Percentiles rank a stretch among this genome's conserved stretches.
These are phyloP conservation scores for Ceramica pisi DNA, from an alignment of 2,888 invertebrate species.

Conservation along the genomic window DNA sequence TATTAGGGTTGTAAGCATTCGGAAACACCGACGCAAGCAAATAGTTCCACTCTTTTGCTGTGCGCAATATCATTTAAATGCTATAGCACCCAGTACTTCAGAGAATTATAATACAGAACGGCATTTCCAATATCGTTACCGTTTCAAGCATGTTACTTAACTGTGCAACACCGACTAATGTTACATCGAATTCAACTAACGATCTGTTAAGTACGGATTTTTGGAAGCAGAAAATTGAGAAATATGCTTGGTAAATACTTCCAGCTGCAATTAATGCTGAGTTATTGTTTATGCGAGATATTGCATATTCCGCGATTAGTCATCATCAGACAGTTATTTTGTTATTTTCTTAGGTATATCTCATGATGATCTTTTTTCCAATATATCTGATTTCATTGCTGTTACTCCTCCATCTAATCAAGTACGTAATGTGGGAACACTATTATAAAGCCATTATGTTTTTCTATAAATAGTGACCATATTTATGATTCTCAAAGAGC, in stretches of 20 bases:
- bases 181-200: constrained; percentile 44
- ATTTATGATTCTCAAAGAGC: constrained; percentile 50
- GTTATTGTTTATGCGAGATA: constrained; percentile 19
- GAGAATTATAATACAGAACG: background rate
- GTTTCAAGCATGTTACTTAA: constrained; percentile 41
- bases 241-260: constrained; percentile 44
- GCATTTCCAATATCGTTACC: constrained; percentile 20
- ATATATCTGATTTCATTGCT: constrained; percentile 9
- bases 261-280: constrained; percentile 27
- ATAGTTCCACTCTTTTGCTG: too few species aligned
- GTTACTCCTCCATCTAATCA: constrained; percentile 18
- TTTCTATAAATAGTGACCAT: constrained; percentile 28
- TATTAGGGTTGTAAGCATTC: too few species aligned
- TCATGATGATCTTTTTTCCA: constrained; percentile 7
- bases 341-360: background rate
- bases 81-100: background rate
- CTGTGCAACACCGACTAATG: constrained; percentile 36
- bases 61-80: constrained; percentile 19
- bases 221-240: constrained; percentile 44
- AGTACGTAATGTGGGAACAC: background rate
- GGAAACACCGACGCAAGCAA: too few species aligned
- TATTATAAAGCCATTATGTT: constrained; percentile 34
- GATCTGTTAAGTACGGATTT: constrained; percentile 46
- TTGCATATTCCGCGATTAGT: constrained; percentile 15
- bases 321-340: constrained; percentile 16